phyloP scores from a whole-genome alignment of 1,140 invertebrate species.

The Cydia splendana region DNA sequence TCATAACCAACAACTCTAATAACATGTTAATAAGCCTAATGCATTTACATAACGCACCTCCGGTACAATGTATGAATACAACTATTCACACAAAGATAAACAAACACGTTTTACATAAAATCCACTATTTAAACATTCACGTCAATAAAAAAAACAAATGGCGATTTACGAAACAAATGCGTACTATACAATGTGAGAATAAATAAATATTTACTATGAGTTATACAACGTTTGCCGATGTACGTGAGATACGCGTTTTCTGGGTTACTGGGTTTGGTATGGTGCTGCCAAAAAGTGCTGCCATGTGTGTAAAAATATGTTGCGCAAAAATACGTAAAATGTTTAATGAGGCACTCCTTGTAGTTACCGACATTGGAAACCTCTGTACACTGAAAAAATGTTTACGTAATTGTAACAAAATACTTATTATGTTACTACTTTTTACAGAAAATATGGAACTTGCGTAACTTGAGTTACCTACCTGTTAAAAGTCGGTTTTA shows the following conservation, averaged over 20 bases:
- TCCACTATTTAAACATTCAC: background rate
- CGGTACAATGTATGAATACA: conserved; percentile 11
- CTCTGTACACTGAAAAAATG: too few species aligned
- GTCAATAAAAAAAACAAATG: background rate
- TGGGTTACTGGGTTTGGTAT: conserved; percentile 7
- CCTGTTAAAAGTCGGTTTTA: too few species aligned
- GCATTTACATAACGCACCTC: background rate
- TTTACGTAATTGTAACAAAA: too few species aligned
- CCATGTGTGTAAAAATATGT: background rate
- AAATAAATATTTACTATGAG: conserved; percentile 6
- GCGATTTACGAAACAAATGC: background rate
- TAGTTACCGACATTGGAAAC: too few species aligned
- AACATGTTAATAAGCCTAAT: background rate
- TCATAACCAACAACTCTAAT: background rate
- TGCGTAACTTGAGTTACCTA: too few species aligned
- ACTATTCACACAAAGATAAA: background rate
- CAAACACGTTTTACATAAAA: conserved; percentile 3
- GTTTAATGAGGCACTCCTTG: background rate
- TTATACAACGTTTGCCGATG: conserved; percentile 17
- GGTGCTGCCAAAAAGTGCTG: background rate
- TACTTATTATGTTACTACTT: too few species aligned
- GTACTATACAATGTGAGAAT: background rate
- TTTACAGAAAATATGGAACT: too few species aligned
- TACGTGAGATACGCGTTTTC: conserved; percentile 8
- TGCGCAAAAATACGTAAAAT: background rate